A percentile compares a stretch with the other conserved stretches of the same genome.
Evolutionary conservation across 1,140 invertebrate genomes (phyloP).

Genomic region (Limonius californicus): DNA sequence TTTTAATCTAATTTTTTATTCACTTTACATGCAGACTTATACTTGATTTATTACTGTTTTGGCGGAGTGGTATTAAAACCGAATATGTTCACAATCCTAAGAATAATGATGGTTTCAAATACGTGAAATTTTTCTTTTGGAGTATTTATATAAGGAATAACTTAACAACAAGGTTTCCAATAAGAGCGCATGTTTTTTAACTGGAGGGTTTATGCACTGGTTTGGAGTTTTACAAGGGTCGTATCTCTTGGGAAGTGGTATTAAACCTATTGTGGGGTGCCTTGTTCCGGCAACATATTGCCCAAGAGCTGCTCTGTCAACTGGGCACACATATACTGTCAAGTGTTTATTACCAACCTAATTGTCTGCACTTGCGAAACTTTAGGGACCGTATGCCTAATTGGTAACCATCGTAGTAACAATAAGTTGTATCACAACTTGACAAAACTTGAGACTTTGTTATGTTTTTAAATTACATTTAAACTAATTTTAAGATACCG

Average conservation of each 20-base stretch:
- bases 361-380: not conserved
- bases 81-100: too few relatives aligned
- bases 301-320: not conserved
- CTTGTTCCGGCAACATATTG: not conserved
- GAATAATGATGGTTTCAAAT: too few relatives aligned
- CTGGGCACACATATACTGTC: not conserved
- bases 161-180: too few relatives aligned
- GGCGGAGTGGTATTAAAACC: too few relatives aligned
- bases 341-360: conserved; percentile 6
- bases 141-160: too few relatives aligned
- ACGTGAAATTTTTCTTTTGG: too few relatives aligned
- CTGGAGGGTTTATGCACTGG: not conserved
- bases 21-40: not conserved
- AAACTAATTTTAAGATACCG: too few relatives aligned
- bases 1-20: conserved; percentile 14
- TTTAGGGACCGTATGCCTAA: not conserved
- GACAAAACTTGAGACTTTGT: too few relatives aligned
- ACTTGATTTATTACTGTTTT: not conserved
- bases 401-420: not conserved
- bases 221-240: conserved; percentile 5
- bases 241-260: not conserved
- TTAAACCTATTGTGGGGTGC: not conserved
- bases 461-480: too few relatives aligned
- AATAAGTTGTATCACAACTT: too few relatives aligned
- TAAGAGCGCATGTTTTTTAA: too few relatives aligned